Base-by-base conservation (phyloP, 2,888 invertebrate genomes). In the Microctonus hyperodae region DNA sequence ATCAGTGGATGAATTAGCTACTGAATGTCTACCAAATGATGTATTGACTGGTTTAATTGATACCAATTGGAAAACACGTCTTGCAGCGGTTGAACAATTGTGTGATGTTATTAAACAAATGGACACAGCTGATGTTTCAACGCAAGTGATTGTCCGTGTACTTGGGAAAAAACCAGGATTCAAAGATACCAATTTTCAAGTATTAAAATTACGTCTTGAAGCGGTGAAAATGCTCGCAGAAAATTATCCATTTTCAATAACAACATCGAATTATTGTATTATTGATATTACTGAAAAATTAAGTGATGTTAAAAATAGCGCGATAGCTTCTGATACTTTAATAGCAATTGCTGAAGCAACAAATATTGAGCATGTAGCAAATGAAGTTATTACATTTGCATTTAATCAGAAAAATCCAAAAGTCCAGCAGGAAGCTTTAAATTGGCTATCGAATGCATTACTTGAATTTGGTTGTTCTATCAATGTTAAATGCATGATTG, bases 171-270 rank as follows among this genome's bases (percentile, higher is more conserved):
- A 96, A 79, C 96, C 96, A 0, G 97, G 97, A 0, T 84, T 88
- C 28, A 88, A 94, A 81, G 97, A 97, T 78, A 96, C 92, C 68
- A 96, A 97, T 82, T 94, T 96, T 70, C 96, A 96, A 87, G 96
- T 95, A 13, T 84, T 96, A 59, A 96, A 95, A 81, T 87, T 91
- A 0, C 90, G 93, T 73, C 83, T 97, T 16, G 96, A 96, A 74
- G 88, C 91, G 11, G 88, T 96, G 65, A 92, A 92, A 73, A 88
- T 89, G 72, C 86, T 96, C 25, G 92, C 93, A 0, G 92, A 93
- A 81, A 92, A 90, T 77, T 90, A 90, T 75, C 87, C 90, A 0
- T 87, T 94, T 71, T 90, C 93, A 0, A 88, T 88, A 86, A 90
- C 89, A 0, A 90, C 92, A 4, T 90, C 92, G 9, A 91, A 92